A percentile compares a stretch with the other conserved stretches of the same genome.
Conservation (phyloP, 2,888 invertebrate genomes). For the Leucophora obtusa region DNA sequence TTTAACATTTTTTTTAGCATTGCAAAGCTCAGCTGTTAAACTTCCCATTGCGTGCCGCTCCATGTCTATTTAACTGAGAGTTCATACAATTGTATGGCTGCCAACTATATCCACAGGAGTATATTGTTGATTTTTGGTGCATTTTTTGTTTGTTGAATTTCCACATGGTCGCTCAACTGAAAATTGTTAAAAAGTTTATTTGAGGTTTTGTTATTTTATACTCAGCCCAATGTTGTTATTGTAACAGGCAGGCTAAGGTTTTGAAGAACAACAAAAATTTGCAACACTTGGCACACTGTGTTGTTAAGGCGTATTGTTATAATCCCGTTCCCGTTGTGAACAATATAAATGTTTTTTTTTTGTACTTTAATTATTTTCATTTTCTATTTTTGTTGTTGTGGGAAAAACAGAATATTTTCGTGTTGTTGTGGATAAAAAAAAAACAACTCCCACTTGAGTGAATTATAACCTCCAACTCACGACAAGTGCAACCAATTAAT, state of each 20-base stretch:
- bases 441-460: conserved; percentile 59
- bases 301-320: conserved; percentile 13
- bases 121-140: conserved; percentile 64
- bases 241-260: conserved; percentile 23
- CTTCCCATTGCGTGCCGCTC: conserved; percentile 69
- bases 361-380: conserved; percentile 14
- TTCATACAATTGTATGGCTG: conserved; percentile 30
- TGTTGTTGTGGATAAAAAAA: conserved; percentile 10
- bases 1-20: conserved; percentile 7
- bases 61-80: conserved; percentile 42
- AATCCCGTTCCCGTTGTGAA: conserved; percentile 56
- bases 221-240: conserved; percentile 38
- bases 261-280: conserved; percentile 31
- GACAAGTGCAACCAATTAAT: conserved; percentile 65
- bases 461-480: conserved; percentile 63
- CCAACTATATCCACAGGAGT: conserved; percentile 33
- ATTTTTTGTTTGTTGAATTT: conserved; percentile 76
- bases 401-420: conserved; percentile 43
- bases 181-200: conserved; percentile 65
- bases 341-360: conserved; percentile 20
- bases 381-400: conserved; percentile 38
- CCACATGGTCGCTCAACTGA: conserved; percentile 79
- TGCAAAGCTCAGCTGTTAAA: conserved; percentile 57
- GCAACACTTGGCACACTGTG: conserved; percentile 43
- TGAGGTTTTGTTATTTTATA: conserved; percentile 47